Percentiles rank a stretch among this genome's conserved stretches.
Evolutionary conservation across 2,797 vertebrate genomes (phyloP).

Genomic region (Paguma larvata): DNA sequence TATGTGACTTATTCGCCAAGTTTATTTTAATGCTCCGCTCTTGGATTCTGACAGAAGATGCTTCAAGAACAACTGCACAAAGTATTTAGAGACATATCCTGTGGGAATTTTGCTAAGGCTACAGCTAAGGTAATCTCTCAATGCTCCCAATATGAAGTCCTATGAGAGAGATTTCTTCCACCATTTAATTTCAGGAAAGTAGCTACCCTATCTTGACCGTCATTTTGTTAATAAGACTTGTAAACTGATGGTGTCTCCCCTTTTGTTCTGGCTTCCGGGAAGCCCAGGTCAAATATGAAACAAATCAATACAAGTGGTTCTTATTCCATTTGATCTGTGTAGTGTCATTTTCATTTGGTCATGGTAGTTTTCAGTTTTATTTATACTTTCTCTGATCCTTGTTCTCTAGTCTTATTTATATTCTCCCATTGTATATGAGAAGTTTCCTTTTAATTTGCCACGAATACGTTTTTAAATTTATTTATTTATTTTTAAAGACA

Average conservation of each 20-base stretch:
- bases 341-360: background rate
- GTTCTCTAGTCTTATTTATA: background rate
- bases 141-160: background rate
- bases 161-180: background rate
- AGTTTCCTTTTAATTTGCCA: background rate
- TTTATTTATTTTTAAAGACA: no score
- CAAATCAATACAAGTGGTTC: background rate
- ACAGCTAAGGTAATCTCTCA: background rate
- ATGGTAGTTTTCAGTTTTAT: constrained; percentile 1
- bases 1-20: constrained; percentile 11
- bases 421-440: background rate
- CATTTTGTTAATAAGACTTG: background rate
- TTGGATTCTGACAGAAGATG: background rate
- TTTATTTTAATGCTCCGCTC: constrained; percentile 41
- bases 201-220: background rate
- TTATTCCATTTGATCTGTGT: background rate
- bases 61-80: background rate
- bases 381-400: background rate
- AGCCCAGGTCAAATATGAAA: constrained; percentile 19
- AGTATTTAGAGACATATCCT: background rate
- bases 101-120: background rate
- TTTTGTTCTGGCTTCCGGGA: constrained; percentile 31
- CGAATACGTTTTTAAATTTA: no score
- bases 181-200: background rate
- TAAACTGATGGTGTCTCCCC: background rate